Base-by-base conservation (phyloP, 2,113 vertebrate species). In the Myodes glareolus region DNA sequence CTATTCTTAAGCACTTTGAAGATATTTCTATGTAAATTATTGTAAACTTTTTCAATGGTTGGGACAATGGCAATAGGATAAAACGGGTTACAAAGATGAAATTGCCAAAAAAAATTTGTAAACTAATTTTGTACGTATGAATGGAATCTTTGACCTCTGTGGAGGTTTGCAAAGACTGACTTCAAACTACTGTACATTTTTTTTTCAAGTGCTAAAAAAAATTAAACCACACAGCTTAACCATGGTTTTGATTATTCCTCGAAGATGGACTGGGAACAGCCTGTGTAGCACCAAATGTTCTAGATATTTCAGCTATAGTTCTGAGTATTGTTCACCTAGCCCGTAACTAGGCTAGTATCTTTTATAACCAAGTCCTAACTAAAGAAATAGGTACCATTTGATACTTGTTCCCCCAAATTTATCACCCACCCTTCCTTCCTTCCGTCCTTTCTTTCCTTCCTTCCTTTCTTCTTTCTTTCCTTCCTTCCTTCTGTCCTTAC, bases 1-100 rank as follows among this genome's bases (percentile, higher is more conserved):
- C 99, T 99, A 99, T 99, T 99, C 98, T 98, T 97, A 99, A 99
- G 99, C 99, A 99, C 99, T 99, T 99, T 99, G 99, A 98, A 98
- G 98, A 99, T 98, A 97, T 98, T 99, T 97, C 98, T 97, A 98
- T 99, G 99, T 99, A 99, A 99, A 99, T 99, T 99, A 98, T 98
- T 99, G 97, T 98, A 98, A 97, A 98, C 97, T 99, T 99, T 99
- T 99, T 99, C 99, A 99, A 98, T 98, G 98, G 98, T 99, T 98
- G 99, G 99, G 98, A 98, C 98, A 98, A 98, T 98, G 99, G 98
- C 99, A 99, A 99, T 99, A 99, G 99, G 98, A 98, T 90, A 98
- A 99, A 99, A 99, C 99, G 99, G 99, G 99, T 99, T 98, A 98
- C 97, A 98, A 96, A 98, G 97, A 98, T 97, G 90, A 98, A 98